Conservation (phyloP, 2,888 invertebrate species). For the Drosophila seclusa region DNA sequence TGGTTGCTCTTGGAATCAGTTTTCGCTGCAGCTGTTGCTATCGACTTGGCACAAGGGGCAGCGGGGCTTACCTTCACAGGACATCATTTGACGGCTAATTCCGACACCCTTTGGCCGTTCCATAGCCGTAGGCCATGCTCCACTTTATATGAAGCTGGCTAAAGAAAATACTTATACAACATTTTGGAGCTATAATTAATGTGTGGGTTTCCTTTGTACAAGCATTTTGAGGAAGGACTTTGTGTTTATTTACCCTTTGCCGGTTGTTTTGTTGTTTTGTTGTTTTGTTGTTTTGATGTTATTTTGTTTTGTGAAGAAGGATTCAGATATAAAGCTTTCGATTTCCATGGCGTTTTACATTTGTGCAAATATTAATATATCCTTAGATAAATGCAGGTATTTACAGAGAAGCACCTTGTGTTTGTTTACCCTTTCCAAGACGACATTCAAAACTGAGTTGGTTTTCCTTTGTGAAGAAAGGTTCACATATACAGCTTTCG, state of each 20-base stretch:
- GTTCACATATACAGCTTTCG: too few relatives aligned
- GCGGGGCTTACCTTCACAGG: not conserved
- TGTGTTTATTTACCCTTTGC: conserved; percentile 12
- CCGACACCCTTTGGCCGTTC: not conserved
- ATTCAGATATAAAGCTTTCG: too few relatives aligned
- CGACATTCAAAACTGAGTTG: not conserved
- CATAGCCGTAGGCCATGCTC: not conserved
- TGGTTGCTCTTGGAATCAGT: not conserved
- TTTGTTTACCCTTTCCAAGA: not conserved
- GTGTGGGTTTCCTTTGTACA: not conserved
- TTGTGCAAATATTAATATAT: too few relatives aligned
- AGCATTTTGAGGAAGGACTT: conserved; percentile 1
- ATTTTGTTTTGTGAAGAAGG: not conserved
- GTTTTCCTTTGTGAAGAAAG: not conserved
- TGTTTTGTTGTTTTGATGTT: not conserved
- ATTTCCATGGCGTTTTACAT: too few relatives aligned
- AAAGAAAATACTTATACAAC: not conserved
- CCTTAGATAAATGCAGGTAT: too few relatives aligned
- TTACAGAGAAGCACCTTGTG: too few relatives aligned
- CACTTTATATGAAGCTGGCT: not conserved
- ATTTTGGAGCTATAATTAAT: not conserved
- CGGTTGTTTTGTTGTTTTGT: too few relatives aligned
- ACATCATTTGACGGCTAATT: not conserved
- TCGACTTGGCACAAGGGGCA: not conserved
- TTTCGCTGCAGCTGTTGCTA: not conserved